Conservation (phyloP, 2,888 invertebrate species). For the Ernsta delagoae region DNA sequence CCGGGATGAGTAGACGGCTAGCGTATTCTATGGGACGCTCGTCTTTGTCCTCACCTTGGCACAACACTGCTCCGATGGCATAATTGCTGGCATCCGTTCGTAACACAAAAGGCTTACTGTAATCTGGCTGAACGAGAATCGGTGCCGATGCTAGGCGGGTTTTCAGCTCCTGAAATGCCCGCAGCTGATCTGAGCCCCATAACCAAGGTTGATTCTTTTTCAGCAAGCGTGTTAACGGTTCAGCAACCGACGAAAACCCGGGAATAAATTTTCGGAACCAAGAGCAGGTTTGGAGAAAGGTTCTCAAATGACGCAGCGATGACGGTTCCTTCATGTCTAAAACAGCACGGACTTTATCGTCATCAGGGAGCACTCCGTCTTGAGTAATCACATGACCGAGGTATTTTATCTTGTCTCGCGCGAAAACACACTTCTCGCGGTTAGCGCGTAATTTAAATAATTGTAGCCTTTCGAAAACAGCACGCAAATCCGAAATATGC, state of each 20-base stretch:
- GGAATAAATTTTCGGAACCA: constrained; percentile 21
- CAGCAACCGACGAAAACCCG: constrained; percentile 39
- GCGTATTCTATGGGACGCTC: background rate
- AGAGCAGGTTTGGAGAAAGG: constrained; percentile 32
- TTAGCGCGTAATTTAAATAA: constrained; percentile 11
- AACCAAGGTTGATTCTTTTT: constrained; percentile 42
- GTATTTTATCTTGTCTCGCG: background rate
- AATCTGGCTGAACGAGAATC: background rate
- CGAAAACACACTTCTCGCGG: constrained; percentile 14
- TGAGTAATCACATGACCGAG: background rate
- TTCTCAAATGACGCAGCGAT: constrained; percentile 1
- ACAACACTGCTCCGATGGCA: background rate
- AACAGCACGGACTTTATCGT: constrained; percentile 11
- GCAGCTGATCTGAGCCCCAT: background rate
- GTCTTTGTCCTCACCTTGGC: background rate
- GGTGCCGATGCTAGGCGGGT: background rate
- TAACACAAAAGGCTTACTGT: constrained; percentile 5
- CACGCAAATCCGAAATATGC: constrained; percentile 8
- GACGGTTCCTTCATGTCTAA: constrained; percentile 12
- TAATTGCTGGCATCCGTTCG: background rate
- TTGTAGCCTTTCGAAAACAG: constrained; percentile 7
- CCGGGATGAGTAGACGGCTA: background rate
- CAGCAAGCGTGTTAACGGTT: constrained; percentile 48
- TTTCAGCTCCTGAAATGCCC: background rate
- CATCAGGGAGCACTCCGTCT: background rate